Conservation (phyloP, 2,113 vertebrate genomes). For the Pterocles orientalis region DNA sequence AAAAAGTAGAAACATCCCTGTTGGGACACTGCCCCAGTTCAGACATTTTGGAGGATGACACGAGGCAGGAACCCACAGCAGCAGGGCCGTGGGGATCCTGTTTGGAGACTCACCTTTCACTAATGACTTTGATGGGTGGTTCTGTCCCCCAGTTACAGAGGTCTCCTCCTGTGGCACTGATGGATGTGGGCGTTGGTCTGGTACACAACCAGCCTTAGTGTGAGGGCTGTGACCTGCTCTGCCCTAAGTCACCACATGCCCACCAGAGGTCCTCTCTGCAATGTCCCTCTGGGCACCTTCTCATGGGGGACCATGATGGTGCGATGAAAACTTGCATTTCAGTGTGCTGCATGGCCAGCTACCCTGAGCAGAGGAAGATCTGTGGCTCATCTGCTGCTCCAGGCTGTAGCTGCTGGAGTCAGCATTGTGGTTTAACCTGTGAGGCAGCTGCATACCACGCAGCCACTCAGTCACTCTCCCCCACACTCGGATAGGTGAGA, state of each 20-base stretch:
- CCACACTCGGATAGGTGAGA: too few relatives aligned
- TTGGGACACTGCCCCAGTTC: background rate
- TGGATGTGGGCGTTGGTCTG: accelerated
- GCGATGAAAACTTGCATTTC: background rate
- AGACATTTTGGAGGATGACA: background rate
- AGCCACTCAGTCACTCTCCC: too few relatives aligned
- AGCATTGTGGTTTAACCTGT: too few relatives aligned
- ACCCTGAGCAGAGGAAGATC: background rate
- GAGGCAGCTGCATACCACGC: too few relatives aligned
- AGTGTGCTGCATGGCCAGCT: background rate
- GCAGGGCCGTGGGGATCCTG: background rate
- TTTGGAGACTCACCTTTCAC: background rate
- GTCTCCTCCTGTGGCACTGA: background rate
- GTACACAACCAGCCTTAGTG: too few relatives aligned
- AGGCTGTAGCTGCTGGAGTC: background rate
- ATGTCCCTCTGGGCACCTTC: background rate
- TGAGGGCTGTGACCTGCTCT: background rate
- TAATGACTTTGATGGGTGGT: accelerated
- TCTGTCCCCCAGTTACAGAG: background rate
- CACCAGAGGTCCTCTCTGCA: background rate
- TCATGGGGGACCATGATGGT: too few relatives aligned
- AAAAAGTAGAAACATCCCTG: background rate
- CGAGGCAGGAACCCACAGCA: background rate
- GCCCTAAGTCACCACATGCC: too few relatives aligned
- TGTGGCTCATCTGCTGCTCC: background rate